Base-by-base conservation (phyloP, 2,113 vertebrate species). In the Pomatorhinus ruficollis region DNA sequence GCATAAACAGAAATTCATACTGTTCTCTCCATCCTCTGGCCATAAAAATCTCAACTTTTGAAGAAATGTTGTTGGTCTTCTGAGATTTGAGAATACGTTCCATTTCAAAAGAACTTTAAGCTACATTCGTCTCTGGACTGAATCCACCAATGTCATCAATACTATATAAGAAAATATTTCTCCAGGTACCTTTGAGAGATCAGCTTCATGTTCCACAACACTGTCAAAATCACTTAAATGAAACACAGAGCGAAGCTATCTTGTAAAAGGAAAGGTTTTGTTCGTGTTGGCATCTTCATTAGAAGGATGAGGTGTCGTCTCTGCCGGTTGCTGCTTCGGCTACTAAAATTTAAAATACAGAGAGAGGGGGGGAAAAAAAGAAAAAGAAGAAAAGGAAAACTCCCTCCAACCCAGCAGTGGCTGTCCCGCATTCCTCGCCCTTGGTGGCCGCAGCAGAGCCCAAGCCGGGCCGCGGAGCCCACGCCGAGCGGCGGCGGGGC, bases 141-240 rank as follows among this genome's bases (percentile, higher is more conserved):
- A 79, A 78, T 91, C 95, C 95, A 96, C 77, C 39, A 50, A 69
- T 93, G 87, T 96, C 87, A 89, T 95, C 93, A 89, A 10, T 4
- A 39, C 39, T 39, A 39, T 39, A 10, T 39, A 39, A 39, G 39
- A 39, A 39, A 39, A 39, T 39, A 39, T 39, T 39, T 39, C 39
- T 39, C 39, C 39, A 39, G 12, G 39, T 39, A 39, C 39, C 39
- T 39, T 39, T 9, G 39, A 39, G 39, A 39, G 39, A 39, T 39
- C 39, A 39, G 39, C 39, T 39, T 39, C 11, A 39, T 39, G 39
- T 10, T 39, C 39, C 39, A 39, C 39, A 39, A 39, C 39, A 39
- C 10, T 39, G 39, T 11, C 39, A 39, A 39, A 39, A 39, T 39
- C 10, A 39, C 39, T 39, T 11, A 39, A 39, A 39, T 39, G 39